Percentiles rank a stretch among this genome's conserved stretches.
phyloP scores from a whole-genome alignment of 2,888 invertebrate species.

The Melanotus villosus region DNA sequence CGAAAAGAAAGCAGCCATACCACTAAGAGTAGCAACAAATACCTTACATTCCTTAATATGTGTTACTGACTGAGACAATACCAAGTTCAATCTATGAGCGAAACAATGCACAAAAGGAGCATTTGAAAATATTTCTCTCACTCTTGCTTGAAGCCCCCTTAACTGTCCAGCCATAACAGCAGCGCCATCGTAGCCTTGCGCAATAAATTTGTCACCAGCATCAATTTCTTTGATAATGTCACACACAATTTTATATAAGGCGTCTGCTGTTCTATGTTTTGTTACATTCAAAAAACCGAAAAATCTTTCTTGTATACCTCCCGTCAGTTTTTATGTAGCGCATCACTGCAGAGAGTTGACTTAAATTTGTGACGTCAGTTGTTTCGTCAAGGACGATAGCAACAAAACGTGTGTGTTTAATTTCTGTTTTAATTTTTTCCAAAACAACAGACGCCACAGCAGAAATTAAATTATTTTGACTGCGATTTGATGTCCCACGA shows the following conservation, averaged over 20 bases:
- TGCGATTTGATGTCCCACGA: conserved; percentile 51
- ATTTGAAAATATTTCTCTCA: conserved; percentile 50
- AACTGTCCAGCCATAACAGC: conserved; percentile 55
- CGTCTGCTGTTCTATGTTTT: conserved; percentile 51
- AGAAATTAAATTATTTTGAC: conserved; percentile 55
- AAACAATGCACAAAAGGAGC: conserved; percentile 51
- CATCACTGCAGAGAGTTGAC: conserved; percentile 53
- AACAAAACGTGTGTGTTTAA: conserved; percentile 51
- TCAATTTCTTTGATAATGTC: conserved; percentile 50
- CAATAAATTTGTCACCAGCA: conserved; percentile 55
- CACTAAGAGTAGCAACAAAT: conserved; percentile 56
- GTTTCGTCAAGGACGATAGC: conserved; percentile 55
- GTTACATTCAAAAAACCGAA: conserved; percentile 56
- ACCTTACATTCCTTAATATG: conserved; percentile 53
- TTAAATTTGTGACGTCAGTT: conserved; percentile 52
- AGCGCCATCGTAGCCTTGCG: conserved; percentile 60
- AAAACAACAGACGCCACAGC: conserved; percentile 44
- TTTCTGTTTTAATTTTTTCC: conserved; percentile 49
- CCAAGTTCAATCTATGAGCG: conserved; percentile 45
- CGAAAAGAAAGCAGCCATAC: conserved; percentile 52
- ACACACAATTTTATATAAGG: conserved; percentile 50
- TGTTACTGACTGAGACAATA: conserved; percentile 53
- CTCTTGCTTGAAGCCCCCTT: conserved; percentile 57
- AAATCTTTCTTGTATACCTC: conserved; percentile 53
- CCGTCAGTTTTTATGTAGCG: conserved; percentile 31